These are phyloP conservation scores for Cavia aperea DNA, from an alignment of 2,113 vertebrate genomes.

Conservation along the genomic window DNA sequence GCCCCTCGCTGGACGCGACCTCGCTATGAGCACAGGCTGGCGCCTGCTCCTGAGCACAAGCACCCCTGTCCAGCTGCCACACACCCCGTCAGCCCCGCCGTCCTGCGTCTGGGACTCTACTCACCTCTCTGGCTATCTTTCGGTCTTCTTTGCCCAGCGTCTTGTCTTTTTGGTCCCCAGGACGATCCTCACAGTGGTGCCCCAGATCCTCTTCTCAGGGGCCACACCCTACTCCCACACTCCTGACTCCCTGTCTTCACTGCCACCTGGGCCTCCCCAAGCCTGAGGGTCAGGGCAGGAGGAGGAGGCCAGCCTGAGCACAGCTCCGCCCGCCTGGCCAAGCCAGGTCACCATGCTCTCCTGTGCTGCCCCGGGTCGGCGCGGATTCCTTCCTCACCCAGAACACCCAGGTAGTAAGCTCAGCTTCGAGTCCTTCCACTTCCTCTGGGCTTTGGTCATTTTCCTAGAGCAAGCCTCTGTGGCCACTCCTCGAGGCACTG, in stretches of 20 bases:
- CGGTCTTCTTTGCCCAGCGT: not conserved
- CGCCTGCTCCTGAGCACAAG: not conserved
- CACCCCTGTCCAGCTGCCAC: not conserved
- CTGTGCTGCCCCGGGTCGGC: not conserved
- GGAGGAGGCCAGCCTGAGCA: not conserved
- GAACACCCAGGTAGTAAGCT: not conserved
- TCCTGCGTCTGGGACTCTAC: not conserved
- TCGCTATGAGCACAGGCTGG: not conserved
- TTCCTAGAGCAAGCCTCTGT: not conserved
- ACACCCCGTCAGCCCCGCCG: not conserved
- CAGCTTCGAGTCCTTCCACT: not conserved
- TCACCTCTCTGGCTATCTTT: not conserved
- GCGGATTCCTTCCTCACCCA: not conserved
- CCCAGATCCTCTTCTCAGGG: not conserved
- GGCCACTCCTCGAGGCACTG: not conserved
- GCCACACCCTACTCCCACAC: not conserved
- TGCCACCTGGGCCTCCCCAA: not conserved
- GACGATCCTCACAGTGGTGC: not conserved
- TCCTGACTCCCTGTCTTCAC: not conserved
- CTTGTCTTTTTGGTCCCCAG: not conserved
- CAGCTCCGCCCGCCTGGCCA: not conserved
- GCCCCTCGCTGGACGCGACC: not conserved
- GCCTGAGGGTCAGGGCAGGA: not conserved
- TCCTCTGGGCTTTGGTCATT: not conserved
- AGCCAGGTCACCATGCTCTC: rapidly evolving